A percentile compares a stretch with the other conserved stretches of the same genome.
Evolutionary conservation across 2,888 invertebrate genomes (phyloP).

Genomic region (Torymus texanus): DNA sequence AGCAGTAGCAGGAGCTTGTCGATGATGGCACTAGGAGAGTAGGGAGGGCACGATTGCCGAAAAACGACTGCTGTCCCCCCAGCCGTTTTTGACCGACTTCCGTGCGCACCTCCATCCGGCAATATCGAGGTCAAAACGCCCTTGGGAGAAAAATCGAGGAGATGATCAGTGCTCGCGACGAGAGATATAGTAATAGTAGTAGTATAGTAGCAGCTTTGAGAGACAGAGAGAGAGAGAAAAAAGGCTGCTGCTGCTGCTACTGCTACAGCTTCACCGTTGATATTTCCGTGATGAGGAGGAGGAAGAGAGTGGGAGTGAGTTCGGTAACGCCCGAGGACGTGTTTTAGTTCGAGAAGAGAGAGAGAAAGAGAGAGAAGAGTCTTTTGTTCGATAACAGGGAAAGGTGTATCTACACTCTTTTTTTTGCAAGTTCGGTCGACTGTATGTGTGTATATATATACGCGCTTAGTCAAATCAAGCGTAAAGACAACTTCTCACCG

Average conservation of each 20-base stretch:
- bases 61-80: not conserved
- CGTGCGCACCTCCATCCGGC: not conserved
- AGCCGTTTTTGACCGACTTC: slow-evolving; percentile 40
- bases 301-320: not conserved
- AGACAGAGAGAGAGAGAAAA: not conserved
- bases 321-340: not conserved
- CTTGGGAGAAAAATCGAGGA: slow-evolving; percentile 37
- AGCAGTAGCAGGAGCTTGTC: not conserved
- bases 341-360: not conserved
- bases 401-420: too few relatives aligned
- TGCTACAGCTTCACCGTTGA: slow-evolving; percentile 5
- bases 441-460: too few relatives aligned
- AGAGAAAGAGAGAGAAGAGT: too few relatives aligned
- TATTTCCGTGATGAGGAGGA: slow-evolving; percentile 16
- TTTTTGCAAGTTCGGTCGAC: too few relatives aligned
- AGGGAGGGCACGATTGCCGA: not conserved
- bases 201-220: not conserved
- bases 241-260: slow-evolving; percentile 1
- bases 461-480: too few relatives aligned
- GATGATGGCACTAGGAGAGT: slow-evolving; percentile 1
- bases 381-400: too few relatives aligned
- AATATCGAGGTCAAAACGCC: slow-evolving; percentile 50
- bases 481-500: too few relatives aligned
- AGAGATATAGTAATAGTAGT: too few relatives aligned
- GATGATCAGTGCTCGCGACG: slow-evolving; percentile 35